phyloP scores from a whole-genome alignment of 2,797 vertebrate genomes.

The Anisognathus igniventris region DNA sequence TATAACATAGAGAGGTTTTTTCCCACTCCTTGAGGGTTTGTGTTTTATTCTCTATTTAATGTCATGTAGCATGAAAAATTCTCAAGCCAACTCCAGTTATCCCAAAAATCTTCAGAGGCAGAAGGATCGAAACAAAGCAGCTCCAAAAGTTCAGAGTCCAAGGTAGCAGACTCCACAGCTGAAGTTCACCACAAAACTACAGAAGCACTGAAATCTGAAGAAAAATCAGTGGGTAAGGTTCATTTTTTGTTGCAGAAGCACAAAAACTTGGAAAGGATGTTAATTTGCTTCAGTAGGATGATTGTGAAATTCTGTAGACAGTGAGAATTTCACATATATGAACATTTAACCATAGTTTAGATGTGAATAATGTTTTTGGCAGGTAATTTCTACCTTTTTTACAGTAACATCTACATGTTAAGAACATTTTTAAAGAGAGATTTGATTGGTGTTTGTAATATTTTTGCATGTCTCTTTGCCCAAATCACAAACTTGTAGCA shows the following conservation, averaged over 20 bases:
- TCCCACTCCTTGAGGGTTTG: neutral
- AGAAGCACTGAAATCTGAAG: slow-evolving; percentile 81
- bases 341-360: neutral
- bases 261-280: neutral
- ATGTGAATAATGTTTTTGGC: neutral
- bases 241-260: neutral
- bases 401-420: neutral
- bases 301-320: neutral
- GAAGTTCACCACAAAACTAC: slow-evolving; percentile 69
- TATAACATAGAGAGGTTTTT: neutral
- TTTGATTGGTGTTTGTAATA: neutral
- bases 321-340: neutral
- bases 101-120: slow-evolving; percentile 83
- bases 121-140: slow-evolving; percentile 79
- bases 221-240: slow-evolving; percentile 83
- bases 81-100: slow-evolving; percentile 93
- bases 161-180: slow-evolving; percentile 46
- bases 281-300: neutral
- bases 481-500: neutral
- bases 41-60: neutral
- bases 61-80: slow-evolving; percentile 93
- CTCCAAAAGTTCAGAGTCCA: slow-evolving; percentile 78
- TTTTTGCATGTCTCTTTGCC: neutral
- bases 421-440: neutral
- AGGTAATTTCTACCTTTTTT: neutral